phyloP scores from a whole-genome alignment of 2,797 vertebrate species.

The Peromyscus melanophrys region DNA sequence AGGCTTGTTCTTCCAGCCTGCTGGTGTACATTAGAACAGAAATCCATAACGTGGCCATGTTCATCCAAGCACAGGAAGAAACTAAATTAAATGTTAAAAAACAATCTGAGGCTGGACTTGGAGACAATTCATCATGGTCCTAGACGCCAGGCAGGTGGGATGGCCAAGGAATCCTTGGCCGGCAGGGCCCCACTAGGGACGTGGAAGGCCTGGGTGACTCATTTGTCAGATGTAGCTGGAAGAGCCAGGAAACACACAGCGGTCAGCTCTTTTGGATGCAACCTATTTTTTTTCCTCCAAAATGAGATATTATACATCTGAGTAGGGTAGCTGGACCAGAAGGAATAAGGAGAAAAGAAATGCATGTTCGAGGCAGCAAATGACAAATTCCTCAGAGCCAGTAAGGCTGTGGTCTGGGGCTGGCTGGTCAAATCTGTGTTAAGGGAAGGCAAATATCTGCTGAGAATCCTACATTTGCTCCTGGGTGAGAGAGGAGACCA shows the following conservation, averaged over 20 bases:
- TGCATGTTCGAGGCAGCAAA: not conserved
- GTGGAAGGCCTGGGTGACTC: constrained; percentile 90
- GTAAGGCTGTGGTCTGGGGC: not conserved
- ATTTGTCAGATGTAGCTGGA: constrained; percentile 91
- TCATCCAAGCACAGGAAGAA: constrained; percentile 99
- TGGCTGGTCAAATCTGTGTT: constrained; percentile 43
- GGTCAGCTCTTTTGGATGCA: constrained; percentile 91
- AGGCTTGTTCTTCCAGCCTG: constrained; percentile 95
- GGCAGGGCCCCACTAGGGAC: constrained; percentile 91
- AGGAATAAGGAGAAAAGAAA: constrained; percentile 77
- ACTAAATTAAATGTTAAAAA: constrained; percentile 99
- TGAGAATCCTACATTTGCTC: constrained; percentile 56
- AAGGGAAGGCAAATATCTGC: not conserved
- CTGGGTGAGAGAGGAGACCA: constrained; percentile 30
- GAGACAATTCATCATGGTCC: constrained; percentile 99
- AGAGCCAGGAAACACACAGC: constrained; percentile 92
- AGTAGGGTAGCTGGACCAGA: constrained; percentile 78
- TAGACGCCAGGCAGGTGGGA: constrained; percentile 93
- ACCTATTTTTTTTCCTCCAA: constrained; percentile 83
- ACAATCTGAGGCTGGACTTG: constrained; percentile 97
- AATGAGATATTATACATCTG: constrained; percentile 85
- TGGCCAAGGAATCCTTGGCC: constrained; percentile 91
- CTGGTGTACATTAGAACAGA: constrained; percentile 99
- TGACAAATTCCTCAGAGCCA: constrained; percentile 25
- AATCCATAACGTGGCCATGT: constrained; percentile 99